Conservation (phyloP, 2,888 invertebrate species). For the Aphidius colemani region DNA sequence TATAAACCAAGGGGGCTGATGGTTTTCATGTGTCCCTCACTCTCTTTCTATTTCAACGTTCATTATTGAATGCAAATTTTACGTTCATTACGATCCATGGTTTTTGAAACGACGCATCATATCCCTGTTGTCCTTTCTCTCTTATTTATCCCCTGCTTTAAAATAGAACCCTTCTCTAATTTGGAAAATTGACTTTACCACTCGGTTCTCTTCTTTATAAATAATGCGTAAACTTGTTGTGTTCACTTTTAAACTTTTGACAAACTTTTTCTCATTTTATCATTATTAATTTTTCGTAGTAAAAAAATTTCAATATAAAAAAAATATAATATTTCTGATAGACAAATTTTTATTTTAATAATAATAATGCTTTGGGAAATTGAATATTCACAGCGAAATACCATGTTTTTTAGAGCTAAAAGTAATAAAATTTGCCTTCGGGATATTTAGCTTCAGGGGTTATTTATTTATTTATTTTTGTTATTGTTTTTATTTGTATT, state of each 20-base stretch:
- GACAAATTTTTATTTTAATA: too few species aligned
- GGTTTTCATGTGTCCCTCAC: slow-evolving; percentile 23
- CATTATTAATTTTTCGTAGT: too few species aligned
- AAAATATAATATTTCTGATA: too few species aligned
- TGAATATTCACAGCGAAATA: too few species aligned
- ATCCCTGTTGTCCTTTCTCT: slow-evolving; percentile 11
- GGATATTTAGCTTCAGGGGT: too few species aligned
- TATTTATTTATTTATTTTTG: neutral
- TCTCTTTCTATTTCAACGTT: slow-evolving; percentile 31
- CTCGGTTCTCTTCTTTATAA: slow-evolving; percentile 13
- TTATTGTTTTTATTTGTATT: slow-evolving; percentile 7
- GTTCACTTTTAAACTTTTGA: neutral
- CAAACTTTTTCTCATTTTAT: neutral
- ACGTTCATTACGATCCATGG: slow-evolving; percentile 44
- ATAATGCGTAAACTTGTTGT: slow-evolving; percentile 10
- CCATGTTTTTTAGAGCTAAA: too few species aligned
- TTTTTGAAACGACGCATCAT: slow-evolving; percentile 35
- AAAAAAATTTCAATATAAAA: too few species aligned
- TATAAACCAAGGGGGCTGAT: slow-evolving; percentile 41
- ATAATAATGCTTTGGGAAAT: too few species aligned
- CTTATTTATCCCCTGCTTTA: slow-evolving; percentile 24
- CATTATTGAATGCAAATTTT: slow-evolving; percentile 50
- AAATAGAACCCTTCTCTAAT: slow-evolving; percentile 30
- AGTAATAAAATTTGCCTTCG: too few species aligned
- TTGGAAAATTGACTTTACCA: slow-evolving; percentile 27